A percentile compares a stretch with the other conserved stretches of the same genome.
These are phyloP conservation scores for Procambarus clarkii DNA, from an alignment of 1,140 invertebrate genomes.

Conservation along the genomic window DNA sequence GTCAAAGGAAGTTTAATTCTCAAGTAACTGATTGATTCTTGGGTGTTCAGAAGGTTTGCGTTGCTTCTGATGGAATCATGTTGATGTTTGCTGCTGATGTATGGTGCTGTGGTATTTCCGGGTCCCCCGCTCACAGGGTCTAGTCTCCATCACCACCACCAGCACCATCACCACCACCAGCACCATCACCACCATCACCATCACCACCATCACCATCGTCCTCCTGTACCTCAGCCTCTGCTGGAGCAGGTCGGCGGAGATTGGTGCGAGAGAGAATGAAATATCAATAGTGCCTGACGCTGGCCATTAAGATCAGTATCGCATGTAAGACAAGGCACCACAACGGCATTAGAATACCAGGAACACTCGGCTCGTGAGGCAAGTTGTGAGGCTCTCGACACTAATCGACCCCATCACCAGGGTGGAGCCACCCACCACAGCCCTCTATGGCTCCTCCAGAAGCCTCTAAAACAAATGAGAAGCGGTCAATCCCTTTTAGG, in stretches of 20 bases:
- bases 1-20: no score
- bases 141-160: background rate
- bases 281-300: slow-evolving; percentile 13
- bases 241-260: background rate
- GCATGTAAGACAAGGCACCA: background rate
- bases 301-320: slow-evolving; percentile 10
- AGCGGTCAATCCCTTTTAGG: background rate
- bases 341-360: slow-evolving; percentile 32
- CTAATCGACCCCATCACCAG: slow-evolving; percentile 15
- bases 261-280: slow-evolving; percentile 22
- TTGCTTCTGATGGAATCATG: no score
- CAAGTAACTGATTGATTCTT: no score
- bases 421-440: background rate
- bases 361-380: slow-evolving; percentile 17
- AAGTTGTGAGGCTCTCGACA: background rate
- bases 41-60: no score
- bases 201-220: background rate
- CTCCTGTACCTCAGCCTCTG: no score
- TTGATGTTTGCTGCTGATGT: no score
- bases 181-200: background rate
- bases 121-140: no score
- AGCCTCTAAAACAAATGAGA: background rate
- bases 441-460: background rate
- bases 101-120: no score
- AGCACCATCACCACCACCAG: background rate